Evolutionary conservation across 2,113 vertebrate genomes (phyloP), one percentile per base, ranked within the genome.

Genomic region (Cottus gobio): DNA sequence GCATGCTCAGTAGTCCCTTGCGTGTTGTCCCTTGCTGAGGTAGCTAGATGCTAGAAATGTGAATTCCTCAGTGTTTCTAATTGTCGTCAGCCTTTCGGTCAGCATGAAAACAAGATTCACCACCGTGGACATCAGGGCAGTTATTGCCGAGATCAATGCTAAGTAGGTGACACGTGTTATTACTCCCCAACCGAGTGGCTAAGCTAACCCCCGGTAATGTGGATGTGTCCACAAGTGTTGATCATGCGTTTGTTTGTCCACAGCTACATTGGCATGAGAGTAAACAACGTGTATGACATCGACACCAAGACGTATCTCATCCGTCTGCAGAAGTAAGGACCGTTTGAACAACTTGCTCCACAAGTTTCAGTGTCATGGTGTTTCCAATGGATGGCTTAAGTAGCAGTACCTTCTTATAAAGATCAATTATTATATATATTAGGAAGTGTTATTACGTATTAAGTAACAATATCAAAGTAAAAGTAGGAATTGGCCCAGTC

Each of bases 231-330:
- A 26, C 73, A 76, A 5, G 48, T 71, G 46, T 66, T 73, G 18
- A 24, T 58, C 61, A 46, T 77, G 64, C 1, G 8, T 57, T 75
- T 30, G 5, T 68, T 71, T 82, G 79, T 72, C 84, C 76, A 9
- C 95, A 99, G 98, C 88, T 96, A 97, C 75, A 56, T 98, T 83
- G 98, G 98, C 50, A 99, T 99, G 98, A 95, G 98, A 90, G 98
- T 99, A 12, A 93, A 97, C 94, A 99, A 99, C 76, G 95, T 99
- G 66, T 99, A 99, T 44, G 98, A 99, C 92, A 97, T 99, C 93
- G 98, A 99, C 91, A 99, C 92, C 63, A 99, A 98, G 95, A 99
- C 97, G 0, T 99, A 99, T 31, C 97, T 99, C 75, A 99, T 99
- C 83, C 97, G 97, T 31, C 95, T 99, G 16, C 98, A 99, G 70